phyloP scores from a whole-genome alignment of 2,888 invertebrate species.

The Epistrophe grossulariae region DNA sequence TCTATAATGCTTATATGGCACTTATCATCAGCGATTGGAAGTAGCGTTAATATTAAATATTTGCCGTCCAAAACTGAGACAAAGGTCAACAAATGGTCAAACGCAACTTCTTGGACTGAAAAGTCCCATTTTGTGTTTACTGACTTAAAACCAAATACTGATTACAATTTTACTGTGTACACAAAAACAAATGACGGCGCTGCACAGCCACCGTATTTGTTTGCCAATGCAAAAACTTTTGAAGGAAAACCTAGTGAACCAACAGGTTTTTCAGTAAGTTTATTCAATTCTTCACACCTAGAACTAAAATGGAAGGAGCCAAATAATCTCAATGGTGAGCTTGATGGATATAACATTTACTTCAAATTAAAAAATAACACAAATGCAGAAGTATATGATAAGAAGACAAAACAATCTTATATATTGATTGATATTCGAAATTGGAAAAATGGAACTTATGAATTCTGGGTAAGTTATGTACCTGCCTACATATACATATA shows the following conservation, averaged over 20 bases:
- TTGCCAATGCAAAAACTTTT: conserved; percentile 87
- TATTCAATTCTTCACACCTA: conserved; percentile 87
- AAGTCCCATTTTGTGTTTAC: conserved; percentile 87
- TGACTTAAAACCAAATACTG: conserved; percentile 88
- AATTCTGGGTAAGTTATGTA: conserved; percentile 77
- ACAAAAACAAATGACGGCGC: conserved; percentile 86
- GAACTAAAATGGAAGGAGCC: conserved; percentile 90
- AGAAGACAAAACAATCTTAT: conserved; percentile 60
- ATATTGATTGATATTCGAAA: conserved; percentile 45
- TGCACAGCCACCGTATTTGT: conserved; percentile 87
- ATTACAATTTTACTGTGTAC: conserved; percentile 92
- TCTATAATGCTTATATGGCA: conserved; percentile 88
- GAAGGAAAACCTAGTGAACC: conserved; percentile 91
- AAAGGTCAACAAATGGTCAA: conserved; percentile 85
- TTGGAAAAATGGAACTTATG: conserved; percentile 77
- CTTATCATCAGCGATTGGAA: conserved; percentile 78
- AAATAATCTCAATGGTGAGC: conserved; percentile 86
- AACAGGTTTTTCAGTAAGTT: conserved; percentile 86
- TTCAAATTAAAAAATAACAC: conserved; percentile 88
- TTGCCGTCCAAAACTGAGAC: conserved; percentile 87
- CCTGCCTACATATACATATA: neutral
- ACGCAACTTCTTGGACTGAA: conserved; percentile 87
- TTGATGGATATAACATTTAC: conserved; percentile 87
- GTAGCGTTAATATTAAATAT: conserved; percentile 85
- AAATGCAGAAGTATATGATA: conserved; percentile 79